Percentiles rank a stretch among this genome's conserved stretches.
phyloP scores from a whole-genome alignment of 2,797 vertebrate genomes.

The Acanthurus leucopareius region DNA sequence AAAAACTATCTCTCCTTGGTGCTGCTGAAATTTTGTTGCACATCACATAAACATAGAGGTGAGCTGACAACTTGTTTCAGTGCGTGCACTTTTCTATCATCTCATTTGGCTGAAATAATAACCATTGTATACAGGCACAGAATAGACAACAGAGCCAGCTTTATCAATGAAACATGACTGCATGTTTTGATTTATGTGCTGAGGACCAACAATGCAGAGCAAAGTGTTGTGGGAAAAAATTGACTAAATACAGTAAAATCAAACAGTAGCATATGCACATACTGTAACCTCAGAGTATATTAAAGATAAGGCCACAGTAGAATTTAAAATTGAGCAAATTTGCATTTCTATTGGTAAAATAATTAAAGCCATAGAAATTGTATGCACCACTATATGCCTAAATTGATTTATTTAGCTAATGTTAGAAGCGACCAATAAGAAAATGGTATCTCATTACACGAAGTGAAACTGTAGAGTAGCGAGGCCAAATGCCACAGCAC shows the following conservation, averaged over 20 bases:
- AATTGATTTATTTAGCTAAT: not conserved
- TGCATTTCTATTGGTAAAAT: not conserved
- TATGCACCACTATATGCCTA: not conserved
- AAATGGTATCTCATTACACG: not conserved
- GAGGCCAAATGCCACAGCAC: not conserved
- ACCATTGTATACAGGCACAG: constrained; percentile 1
- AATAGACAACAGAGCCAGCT: not conserved
- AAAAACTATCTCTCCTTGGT: constrained; percentile 71
- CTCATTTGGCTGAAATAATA: constrained; percentile 35
- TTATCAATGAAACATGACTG: not conserved
- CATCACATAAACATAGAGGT: constrained; percentile 73
- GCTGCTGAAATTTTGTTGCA: constrained; percentile 72
- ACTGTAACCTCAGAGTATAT: not conserved
- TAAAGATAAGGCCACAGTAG: not conserved
- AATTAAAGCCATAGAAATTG: not conserved
- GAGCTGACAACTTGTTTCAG: constrained; percentile 58
- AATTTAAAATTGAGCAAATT: not conserved
- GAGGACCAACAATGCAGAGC: not conserved
- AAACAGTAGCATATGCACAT: not conserved
- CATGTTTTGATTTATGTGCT: no score
- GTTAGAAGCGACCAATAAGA: not conserved
- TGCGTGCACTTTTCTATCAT: constrained; percentile 38
- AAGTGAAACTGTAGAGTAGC: not conserved
- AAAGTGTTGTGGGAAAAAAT: not conserved
- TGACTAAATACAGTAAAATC: not conserved